phyloP scores from a whole-genome alignment of 2,797 vertebrate species.

The Lutjanus campechanus region DNA sequence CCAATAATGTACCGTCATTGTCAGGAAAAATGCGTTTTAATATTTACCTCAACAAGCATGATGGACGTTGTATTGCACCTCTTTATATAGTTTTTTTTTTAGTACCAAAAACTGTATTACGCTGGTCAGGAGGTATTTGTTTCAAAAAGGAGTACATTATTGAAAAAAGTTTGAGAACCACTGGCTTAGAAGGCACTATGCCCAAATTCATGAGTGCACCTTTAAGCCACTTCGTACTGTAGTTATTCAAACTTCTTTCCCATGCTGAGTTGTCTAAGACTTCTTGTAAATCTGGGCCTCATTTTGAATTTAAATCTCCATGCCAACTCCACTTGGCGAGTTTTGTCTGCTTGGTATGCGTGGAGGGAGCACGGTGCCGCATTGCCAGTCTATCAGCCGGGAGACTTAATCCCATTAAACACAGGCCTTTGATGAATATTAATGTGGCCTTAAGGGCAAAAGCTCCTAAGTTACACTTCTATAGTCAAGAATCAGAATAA shows the following conservation, averaged over 20 bases:
- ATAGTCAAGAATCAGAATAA: conserved; percentile 49
- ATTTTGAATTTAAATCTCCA: conserved; percentile 66
- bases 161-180: no score
- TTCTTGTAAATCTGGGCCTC: conserved; percentile 50
- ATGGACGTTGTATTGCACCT: no score
- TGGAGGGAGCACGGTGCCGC: conserved; percentile 45
- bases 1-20: no score
- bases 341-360: conserved; percentile 77
- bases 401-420: conserved; percentile 74
- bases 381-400: conserved; percentile 61
- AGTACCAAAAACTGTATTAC: no score
- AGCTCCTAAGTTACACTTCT: conserved; percentile 49
- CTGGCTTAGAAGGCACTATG: background rate
- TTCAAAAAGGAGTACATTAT: no score
- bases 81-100: no score
- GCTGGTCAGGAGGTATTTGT: no score
- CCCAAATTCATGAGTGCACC: background rate
- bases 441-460: conserved; percentile 67
- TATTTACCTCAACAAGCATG: no score
- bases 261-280: conserved; percentile 25
- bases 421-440: conserved; percentile 74
- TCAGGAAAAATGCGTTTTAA: no score
- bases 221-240: conserved; percentile 44
- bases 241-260: conserved; percentile 35
- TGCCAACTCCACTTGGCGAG: conserved; percentile 41